Percentiles rank a stretch among this genome's conserved stretches.
These are phyloP conservation scores for Donacobius atricapilla DNA, from an alignment of 2,113 vertebrate species.

Conservation along the genomic window DNA sequence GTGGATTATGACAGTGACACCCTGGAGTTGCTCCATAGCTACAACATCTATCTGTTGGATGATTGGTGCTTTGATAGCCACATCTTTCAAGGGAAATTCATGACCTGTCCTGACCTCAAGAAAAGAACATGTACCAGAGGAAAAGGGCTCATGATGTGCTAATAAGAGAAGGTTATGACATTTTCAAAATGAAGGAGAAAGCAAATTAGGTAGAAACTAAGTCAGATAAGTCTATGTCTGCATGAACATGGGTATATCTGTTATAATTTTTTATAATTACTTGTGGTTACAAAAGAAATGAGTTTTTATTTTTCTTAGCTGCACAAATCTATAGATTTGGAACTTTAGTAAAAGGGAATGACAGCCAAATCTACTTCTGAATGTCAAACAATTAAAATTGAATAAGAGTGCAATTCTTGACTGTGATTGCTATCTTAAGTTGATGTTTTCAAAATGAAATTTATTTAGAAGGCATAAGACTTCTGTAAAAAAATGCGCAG, in stretches of 20 bases:
- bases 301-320: background rate
- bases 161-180: slow-evolving; percentile 35
- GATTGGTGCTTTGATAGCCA: slow-evolving; percentile 5
- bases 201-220: background rate
- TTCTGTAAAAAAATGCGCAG: background rate
- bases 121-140: background rate
- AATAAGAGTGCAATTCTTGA: background rate
- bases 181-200: background rate
- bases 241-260: background rate
- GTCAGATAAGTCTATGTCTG: background rate
- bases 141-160: background rate
- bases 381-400: background rate
- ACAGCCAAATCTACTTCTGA: background rate
- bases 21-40: background rate
- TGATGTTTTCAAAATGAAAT: background rate
- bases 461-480: background rate
- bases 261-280: background rate
- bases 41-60: background rate
- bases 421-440: background rate
- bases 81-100: background rate
- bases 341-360: background rate
- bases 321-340: background rate
- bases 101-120: slow-evolving; percentile 23
- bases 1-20: background rate
- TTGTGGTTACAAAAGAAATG: background rate